Evolutionary conservation across 2,888 invertebrate species (phyloP).

Genomic region (Nebria brevicollis): DNA sequence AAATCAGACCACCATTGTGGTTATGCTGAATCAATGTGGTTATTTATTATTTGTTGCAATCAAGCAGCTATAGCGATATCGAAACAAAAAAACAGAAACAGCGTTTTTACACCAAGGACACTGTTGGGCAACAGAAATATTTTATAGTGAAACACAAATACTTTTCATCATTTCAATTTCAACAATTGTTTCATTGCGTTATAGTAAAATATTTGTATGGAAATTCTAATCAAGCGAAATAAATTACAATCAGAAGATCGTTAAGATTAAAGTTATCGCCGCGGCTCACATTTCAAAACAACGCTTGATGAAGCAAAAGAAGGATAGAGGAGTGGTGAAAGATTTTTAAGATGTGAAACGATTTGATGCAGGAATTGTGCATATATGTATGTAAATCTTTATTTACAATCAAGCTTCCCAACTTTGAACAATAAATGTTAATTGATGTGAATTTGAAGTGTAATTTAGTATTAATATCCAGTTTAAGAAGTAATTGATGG

Average conservation of each 20-base stretch:
- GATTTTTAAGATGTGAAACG: too few relatives aligned
- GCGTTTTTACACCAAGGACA: constrained; percentile 5
- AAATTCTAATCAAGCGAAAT: not conserved
- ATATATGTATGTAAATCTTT: too few relatives aligned
- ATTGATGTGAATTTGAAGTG: too few relatives aligned
- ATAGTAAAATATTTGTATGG: not conserved
- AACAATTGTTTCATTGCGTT: too few relatives aligned
- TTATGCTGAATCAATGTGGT: not conserved
- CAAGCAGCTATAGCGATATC: not conserved
- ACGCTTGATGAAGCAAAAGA: not conserved
- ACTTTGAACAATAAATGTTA: too few relatives aligned
- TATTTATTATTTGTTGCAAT: constrained; percentile 6
- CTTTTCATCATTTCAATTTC: too few relatives aligned
- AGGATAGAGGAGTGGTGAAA: too few relatives aligned
- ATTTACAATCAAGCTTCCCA: too few relatives aligned
- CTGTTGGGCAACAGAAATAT: constrained; percentile 2
- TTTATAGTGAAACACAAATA: too few relatives aligned
- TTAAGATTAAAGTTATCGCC: not conserved
- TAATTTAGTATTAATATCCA: too few relatives aligned
- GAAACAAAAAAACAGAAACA: constrained; percentile 3
- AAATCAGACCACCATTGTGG: constrained; percentile 15
- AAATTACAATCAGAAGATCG: not conserved
- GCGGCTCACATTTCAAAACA: not conserved
- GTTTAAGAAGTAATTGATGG: too few relatives aligned
- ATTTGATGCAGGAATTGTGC: too few relatives aligned